A percentile compares a stretch with the other conserved stretches of the same genome.
Conservation (phyloP, 1,140 invertebrate genomes). For the Anastrepha ludens region DNA sequence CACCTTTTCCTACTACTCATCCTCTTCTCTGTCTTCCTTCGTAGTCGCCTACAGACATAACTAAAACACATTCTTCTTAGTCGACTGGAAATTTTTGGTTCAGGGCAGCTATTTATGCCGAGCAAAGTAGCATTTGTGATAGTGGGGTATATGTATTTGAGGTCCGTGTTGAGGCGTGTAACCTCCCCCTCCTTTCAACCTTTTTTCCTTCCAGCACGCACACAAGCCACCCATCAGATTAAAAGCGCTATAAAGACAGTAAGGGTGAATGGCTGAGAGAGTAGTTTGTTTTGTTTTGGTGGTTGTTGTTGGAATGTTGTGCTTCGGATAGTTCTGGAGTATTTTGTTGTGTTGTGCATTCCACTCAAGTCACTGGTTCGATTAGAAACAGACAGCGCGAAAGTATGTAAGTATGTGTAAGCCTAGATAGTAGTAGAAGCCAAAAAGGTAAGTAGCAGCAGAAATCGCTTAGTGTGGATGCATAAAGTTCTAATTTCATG, state of each 20-base stretch:
- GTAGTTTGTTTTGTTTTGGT: neutral
- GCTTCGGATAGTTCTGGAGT: neutral
- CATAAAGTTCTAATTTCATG: too few relatives aligned
- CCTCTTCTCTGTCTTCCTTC: neutral
- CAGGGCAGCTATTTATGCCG: neutral
- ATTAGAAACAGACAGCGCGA: neutral
- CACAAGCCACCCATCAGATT: constrained; percentile 22
- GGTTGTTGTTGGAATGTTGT: neutral
- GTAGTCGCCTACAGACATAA: neutral
- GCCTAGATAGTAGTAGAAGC: too few relatives aligned
- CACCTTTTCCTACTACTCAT: neutral
- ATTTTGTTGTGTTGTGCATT: neutral
- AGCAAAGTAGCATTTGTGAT: neutral
- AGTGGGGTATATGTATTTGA: neutral
- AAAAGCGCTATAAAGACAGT: constrained; percentile 33
- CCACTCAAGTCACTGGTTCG: neutral
- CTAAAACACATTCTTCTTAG: constrained; percentile 11
- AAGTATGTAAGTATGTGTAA: neutral
- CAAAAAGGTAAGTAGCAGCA: too few relatives aligned
- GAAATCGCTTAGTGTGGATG: too few relatives aligned
- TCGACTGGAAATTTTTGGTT: neutral
- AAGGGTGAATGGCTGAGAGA: constrained; percentile 9
- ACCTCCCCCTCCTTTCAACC: neutral
- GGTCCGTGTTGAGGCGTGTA: neutral
- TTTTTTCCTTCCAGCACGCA: neutral